These are phyloP conservation scores for Seriola dumerili DNA, from an alignment of 2,113 vertebrate genomes.

Conservation along the genomic window DNA sequence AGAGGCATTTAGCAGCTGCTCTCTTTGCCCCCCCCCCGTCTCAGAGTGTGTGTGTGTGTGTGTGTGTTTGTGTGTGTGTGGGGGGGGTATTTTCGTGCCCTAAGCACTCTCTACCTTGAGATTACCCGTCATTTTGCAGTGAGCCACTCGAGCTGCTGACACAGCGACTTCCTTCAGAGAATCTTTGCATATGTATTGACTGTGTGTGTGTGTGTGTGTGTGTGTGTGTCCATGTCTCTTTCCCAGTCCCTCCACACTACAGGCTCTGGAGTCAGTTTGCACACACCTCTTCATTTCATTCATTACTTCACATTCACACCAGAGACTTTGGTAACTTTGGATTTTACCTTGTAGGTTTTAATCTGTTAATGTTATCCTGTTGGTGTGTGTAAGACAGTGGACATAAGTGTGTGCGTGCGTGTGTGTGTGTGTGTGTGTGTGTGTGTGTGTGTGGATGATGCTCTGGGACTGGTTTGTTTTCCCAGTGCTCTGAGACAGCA, in stretches of 20 bases:
- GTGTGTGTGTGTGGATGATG: constrained; percentile 34
- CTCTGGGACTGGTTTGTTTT: constrained; percentile 58
- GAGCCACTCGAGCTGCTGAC: constrained; percentile 76
- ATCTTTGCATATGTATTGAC: constrained; percentile 77
- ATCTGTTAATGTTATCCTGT: constrained; percentile 45
- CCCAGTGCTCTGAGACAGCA: constrained; percentile 67
- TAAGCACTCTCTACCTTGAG: constrained; percentile 73
- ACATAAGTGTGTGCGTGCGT: constrained; percentile 4
- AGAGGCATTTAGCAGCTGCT: constrained; percentile 60
- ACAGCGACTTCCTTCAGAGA: constrained; percentile 67
- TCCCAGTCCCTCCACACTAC: constrained; percentile 27
- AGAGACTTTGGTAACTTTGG: constrained; percentile 35
- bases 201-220: constrained; percentile 37
- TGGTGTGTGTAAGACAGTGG: constrained; percentile 8
- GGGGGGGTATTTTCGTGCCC: constrained; percentile 52
- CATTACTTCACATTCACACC: constrained; percentile 32
- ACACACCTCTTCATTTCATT: constrained; percentile 42
- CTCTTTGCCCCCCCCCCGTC: constrained; percentile 33
- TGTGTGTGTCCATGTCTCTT: constrained; percentile 25
- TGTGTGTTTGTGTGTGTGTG: no score
- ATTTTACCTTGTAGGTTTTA: constrained; percentile 34
- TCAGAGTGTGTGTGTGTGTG: constrained; percentile 8
- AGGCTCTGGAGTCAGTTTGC: no score
- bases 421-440: constrained; percentile 18
- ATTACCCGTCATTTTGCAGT: constrained; percentile 79